Conservation (phyloP, 1,140 invertebrate species). For the Drosophila lowei region DNA sequence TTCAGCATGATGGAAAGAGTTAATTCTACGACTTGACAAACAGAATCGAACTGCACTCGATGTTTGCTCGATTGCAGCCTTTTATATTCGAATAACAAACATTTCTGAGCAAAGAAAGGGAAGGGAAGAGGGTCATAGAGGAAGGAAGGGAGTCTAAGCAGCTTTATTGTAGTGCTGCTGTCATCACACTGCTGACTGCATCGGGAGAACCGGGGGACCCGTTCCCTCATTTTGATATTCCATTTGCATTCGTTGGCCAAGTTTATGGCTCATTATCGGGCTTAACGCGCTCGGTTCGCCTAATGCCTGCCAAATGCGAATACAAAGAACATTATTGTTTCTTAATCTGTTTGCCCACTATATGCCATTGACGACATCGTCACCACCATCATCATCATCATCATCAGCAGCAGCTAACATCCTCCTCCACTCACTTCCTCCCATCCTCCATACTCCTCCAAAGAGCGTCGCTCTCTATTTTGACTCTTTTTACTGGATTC, state of each 20-base stretch:
- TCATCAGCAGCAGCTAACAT: conserved; percentile 14
- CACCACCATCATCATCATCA: conserved; percentile 33
- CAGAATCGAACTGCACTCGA: conserved; percentile 53
- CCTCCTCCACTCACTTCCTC: conserved; percentile 1
- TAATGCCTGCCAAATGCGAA: conserved; percentile 48
- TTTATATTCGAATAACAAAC: conserved; percentile 52
- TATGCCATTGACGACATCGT: conserved; percentile 34
- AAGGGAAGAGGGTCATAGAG: not conserved
- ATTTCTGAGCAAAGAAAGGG: conserved; percentile 7
- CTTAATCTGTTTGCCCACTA: conserved; percentile 60
- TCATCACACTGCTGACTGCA: conserved; percentile 42
- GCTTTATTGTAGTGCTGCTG: conserved; percentile 32
- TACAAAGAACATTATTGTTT: conserved; percentile 63
- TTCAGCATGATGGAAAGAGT: conserved; percentile 63
- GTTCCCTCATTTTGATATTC: conserved; percentile 58
- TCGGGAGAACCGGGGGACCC: conserved; percentile 2
- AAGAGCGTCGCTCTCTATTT: conserved; percentile 17
- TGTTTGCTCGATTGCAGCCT: conserved; percentile 31
- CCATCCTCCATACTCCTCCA: not conserved
- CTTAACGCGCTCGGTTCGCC: conserved; percentile 45
- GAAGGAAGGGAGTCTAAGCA: conserved; percentile 26
- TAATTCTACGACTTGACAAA: conserved; percentile 42
- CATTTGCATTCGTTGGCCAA: conserved; percentile 57
- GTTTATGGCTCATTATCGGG: conserved; percentile 68
- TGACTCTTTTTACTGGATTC: conserved; percentile 14